Evolutionary conservation across 2,113 vertebrate genomes (phyloP).

Genomic region (Mesocricetus auratus): DNA sequence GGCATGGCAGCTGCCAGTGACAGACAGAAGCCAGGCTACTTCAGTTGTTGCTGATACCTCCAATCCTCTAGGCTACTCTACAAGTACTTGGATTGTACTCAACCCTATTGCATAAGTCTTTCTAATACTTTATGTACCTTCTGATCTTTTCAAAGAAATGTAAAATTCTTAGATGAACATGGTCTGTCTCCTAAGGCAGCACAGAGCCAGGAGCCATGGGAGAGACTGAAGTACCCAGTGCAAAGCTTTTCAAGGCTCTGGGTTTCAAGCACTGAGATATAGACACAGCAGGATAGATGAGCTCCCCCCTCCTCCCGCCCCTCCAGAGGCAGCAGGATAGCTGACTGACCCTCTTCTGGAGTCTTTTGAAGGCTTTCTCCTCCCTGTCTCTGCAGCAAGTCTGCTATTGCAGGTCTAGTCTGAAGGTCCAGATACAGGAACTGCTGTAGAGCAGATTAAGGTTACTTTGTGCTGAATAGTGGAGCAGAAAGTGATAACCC

Average conservation of each 20-base stretch:
- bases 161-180: neutral
- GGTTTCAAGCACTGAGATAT: neutral
- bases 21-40: neutral
- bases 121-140: conserved; percentile 16
- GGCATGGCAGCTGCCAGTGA: neutral
- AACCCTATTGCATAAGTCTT: neutral
- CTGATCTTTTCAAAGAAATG: conserved; percentile 43
- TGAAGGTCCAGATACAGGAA: neutral
- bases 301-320: neutral
- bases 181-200: conserved; percentile 25
- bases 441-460: conserved; percentile 31
- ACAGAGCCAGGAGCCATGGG: neutral
- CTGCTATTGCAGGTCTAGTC: neutral
- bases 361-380: neutral
- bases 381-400: neutral
- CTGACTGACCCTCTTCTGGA: neutral
- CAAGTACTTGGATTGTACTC: conserved; percentile 19
- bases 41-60: conserved; percentile 23
- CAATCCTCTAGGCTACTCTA: neutral
- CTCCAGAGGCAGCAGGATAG: neutral
- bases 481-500: neutral
- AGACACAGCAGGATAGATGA: neutral
- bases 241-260: neutral
- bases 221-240: neutral
- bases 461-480: conserved; percentile 22